phyloP scores from a whole-genome alignment of 2,113 vertebrate species.

The Falco punctatus region DNA sequence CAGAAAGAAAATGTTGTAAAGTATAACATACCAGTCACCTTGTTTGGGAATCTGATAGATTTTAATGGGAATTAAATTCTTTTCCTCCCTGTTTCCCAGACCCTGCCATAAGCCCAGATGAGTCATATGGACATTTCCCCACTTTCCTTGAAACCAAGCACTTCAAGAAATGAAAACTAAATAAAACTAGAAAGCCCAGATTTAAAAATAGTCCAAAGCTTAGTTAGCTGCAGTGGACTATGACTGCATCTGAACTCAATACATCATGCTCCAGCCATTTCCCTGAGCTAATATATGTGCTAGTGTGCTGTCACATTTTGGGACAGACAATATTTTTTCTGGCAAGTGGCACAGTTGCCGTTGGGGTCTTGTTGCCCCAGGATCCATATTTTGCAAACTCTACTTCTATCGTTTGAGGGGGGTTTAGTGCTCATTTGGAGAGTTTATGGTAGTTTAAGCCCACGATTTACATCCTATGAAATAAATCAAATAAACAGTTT shows the following conservation, averaged over 20 bases:
- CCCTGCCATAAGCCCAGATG: not conserved
- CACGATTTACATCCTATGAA: not conserved
- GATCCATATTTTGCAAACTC: not conserved
- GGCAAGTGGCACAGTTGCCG: not conserved
- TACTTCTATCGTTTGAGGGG: not conserved
- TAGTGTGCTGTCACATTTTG: not conserved
- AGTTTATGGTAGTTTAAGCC: not conserved
- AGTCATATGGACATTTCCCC: constrained; percentile 13
- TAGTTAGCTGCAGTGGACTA: not conserved
- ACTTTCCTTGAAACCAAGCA: not conserved
- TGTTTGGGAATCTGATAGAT: not conserved
- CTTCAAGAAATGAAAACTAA: constrained; percentile 17
- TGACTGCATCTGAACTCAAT: not conserved
- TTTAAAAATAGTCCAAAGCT: constrained; percentile 50
- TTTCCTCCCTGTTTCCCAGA: not conserved
- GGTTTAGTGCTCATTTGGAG: not conserved
- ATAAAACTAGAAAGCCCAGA: constrained; percentile 28
- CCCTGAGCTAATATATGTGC: not conserved
- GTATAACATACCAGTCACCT: not conserved
- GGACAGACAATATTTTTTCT: not conserved
- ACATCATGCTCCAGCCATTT: not conserved
- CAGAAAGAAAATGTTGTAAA: not conserved
- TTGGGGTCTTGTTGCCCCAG: not conserved
- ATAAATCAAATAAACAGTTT: not conserved
- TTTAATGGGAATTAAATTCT: not conserved